Conservation (phyloP, 2,888 invertebrate genomes). For the Orgyia antiqua region DNA sequence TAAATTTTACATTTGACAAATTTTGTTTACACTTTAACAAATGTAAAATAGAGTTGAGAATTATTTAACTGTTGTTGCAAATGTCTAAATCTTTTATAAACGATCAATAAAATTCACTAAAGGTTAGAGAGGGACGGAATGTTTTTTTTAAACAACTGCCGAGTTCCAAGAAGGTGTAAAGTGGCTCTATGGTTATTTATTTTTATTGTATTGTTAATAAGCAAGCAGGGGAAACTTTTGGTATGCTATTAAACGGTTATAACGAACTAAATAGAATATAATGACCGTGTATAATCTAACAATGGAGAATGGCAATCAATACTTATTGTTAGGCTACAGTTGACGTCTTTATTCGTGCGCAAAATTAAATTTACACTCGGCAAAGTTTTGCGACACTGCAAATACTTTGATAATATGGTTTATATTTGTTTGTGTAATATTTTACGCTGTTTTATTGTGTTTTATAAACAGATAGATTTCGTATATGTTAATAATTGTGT, state of each 20-base stretch:
- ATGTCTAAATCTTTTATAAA: slow-evolving; percentile 15
- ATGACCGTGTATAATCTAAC: slow-evolving; percentile 71
- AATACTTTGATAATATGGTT: slow-evolving; percentile 9
- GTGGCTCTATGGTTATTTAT: slow-evolving; percentile 75
- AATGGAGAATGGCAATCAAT: slow-evolving; percentile 66
- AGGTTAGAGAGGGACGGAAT: slow-evolving; percentile 40
- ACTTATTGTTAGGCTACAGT: slow-evolving; percentile 60
- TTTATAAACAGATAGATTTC: slow-evolving; percentile 36
- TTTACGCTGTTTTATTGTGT: slow-evolving; percentile 4
- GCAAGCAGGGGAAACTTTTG: slow-evolving; percentile 65
- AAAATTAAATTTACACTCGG: slow-evolving; percentile 27
- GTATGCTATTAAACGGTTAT: slow-evolving; percentile 75
- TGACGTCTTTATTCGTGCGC: slow-evolving; percentile 62
- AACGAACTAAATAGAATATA: slow-evolving; percentile 78
- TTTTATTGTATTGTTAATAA: slow-evolving; percentile 77
- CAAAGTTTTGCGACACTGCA: slow-evolving; percentile 13
- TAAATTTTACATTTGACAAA: slow-evolving; percentile 10
- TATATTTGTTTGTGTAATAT: neutral
- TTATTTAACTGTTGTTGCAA: slow-evolving; percentile 5
- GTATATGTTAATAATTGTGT: slow-evolving; percentile 45
- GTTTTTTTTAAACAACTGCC: slow-evolving; percentile 53
- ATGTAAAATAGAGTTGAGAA: slow-evolving; percentile 20
- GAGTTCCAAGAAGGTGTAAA: slow-evolving; percentile 77
- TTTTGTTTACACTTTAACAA: slow-evolving; percentile 4
- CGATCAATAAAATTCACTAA: slow-evolving; percentile 46